Conservation (phyloP, 2,888 invertebrate genomes). For the Acrocyrtus sp. region DNA sequence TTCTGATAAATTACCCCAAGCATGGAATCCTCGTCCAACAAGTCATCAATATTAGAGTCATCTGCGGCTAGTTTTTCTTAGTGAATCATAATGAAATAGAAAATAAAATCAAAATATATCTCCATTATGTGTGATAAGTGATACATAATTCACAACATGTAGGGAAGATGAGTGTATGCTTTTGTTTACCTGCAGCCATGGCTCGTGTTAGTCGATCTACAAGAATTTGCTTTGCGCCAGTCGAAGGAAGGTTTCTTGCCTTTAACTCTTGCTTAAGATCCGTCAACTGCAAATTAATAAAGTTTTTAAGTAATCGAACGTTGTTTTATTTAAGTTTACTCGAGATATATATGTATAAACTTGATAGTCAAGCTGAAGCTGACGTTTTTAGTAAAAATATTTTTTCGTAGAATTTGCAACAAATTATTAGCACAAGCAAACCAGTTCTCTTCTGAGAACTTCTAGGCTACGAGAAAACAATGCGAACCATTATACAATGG, state of each 20-base stretch:
- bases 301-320: background rate
- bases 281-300: slow-evolving; percentile 40
- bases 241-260: slow-evolving; percentile 35
- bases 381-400: too few relatives aligned
- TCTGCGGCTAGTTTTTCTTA: slow-evolving; percentile 42
- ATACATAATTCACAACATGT: too few relatives aligned
- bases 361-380: background rate
- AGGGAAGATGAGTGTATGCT: too few relatives aligned
- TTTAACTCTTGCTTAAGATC: slow-evolving; percentile 50
- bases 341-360: background rate
- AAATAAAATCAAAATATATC: background rate
- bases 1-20: slow-evolving; percentile 46
- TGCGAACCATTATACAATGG: too few relatives aligned
- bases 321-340: background rate
- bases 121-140: too few relatives aligned
- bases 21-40: slow-evolving; percentile 56
- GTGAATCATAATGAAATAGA: too few relatives aligned
- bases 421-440: too few relatives aligned
- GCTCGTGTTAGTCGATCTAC: slow-evolving; percentile 42
- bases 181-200: slow-evolving; percentile 54
- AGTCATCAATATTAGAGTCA: slow-evolving; percentile 49
- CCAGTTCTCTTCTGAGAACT: too few relatives aligned
- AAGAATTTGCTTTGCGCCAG: slow-evolving; percentile 50
- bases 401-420: too few relatives aligned
- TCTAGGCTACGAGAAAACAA: too few relatives aligned